Conservation (phyloP, 2,113 vertebrate species). For the Onychostruthus taczanowskii region DNA sequence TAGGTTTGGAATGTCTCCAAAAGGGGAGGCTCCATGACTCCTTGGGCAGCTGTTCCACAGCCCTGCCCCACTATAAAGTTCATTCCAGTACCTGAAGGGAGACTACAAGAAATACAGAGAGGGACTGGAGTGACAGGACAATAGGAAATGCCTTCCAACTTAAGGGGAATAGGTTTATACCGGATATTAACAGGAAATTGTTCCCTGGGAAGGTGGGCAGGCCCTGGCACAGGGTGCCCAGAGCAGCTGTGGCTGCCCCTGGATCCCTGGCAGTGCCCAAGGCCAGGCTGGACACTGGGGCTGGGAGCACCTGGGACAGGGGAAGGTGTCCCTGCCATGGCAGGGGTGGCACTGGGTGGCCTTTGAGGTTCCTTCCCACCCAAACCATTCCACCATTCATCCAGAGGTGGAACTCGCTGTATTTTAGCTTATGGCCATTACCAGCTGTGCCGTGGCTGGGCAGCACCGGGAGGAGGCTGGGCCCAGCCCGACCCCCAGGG, state of each 20-base stretch:
- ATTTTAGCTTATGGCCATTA: neutral
- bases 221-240: neutral
- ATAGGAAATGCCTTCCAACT: neutral
- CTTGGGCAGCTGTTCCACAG: neutral
- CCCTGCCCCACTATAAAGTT: neutral
- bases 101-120: neutral
- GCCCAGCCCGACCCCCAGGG: too few species aligned
- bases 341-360: rapidly evolving
- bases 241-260: neutral
- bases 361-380: rapidly evolving
- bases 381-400: rapidly evolving
- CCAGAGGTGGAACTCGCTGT: too few species aligned
- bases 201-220: rapidly evolving
- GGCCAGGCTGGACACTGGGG: neutral
- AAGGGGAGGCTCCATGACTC: rapidly evolving
- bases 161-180: rapidly evolving
- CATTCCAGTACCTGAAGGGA: neutral
- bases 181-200: neutral
- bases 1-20: neutral
- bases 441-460: rapidly evolving
- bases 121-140: neutral
- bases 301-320: neutral
- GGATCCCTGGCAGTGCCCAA: neutral
- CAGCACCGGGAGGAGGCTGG: neutral
- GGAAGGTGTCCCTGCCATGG: neutral